Percentiles rank a stretch among this genome's conserved stretches.
Conservation (phyloP, 1,140 invertebrate species). For the Drosophila tropicalis region DNA sequence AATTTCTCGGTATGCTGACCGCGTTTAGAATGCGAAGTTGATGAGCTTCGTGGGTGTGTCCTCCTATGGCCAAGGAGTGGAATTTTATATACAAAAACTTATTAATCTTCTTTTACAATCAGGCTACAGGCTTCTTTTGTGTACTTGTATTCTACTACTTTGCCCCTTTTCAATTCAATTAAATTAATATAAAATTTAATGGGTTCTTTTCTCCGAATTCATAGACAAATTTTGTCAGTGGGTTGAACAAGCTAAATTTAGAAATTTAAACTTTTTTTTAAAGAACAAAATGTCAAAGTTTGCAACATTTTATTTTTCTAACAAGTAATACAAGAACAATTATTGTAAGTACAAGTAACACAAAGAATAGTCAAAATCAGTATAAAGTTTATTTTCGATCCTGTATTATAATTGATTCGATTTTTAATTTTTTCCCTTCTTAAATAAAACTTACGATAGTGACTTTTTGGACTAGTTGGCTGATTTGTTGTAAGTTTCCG, state of each 20-base stretch:
- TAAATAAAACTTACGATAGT: no score
- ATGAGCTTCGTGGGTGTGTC: slow-evolving; percentile 39
- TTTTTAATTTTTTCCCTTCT: no score
- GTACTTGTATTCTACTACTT: slow-evolving; percentile 2
- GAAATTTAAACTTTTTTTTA: neutral
- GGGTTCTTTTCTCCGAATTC: neutral
- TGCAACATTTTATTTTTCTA: no score
- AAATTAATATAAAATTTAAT: slow-evolving; percentile 1
- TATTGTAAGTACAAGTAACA: no score
- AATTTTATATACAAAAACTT: slow-evolving; percentile 70
- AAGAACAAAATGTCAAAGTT: no score
- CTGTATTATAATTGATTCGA: no score
- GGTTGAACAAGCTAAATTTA: neutral
- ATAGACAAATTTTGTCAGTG: neutral
- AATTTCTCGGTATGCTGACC: slow-evolving; percentile 54
- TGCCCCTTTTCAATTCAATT: neutral
- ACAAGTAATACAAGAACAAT: no score
- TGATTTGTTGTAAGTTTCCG: no score
- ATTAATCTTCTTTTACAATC: slow-evolving; percentile 51
- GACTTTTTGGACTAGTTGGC: no score
- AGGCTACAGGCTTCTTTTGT: neutral
- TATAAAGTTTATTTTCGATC: no score
- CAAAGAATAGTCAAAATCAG: no score
- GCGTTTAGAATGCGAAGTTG: slow-evolving; percentile 43
- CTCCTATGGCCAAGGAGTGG: neutral